Base-by-base conservation (phyloP, 1,140 invertebrate genomes). In the Aphaenogaster rudis region DNA sequence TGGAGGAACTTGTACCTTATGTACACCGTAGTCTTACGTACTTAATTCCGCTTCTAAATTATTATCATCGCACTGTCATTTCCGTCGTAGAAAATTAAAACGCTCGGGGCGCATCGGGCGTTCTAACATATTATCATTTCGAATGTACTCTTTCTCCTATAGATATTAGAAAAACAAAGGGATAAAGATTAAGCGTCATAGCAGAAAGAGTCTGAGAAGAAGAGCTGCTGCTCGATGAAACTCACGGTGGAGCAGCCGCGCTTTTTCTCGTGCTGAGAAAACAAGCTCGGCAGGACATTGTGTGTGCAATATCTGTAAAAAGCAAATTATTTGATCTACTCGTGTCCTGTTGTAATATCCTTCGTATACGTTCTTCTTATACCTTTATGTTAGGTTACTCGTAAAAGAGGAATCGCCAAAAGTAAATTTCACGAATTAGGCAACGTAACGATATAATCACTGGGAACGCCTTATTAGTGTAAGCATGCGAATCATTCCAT, bases 401-500 rank as follows among this genome's bases (percentile, higher is more conserved):
- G 4, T 39, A 50, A 50, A 66, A 50, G 36, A 36, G 6, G 5
- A 57, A 39, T 50, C 59, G 52, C 15, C n/a, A 64, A 84, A 72
- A 36, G 42, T 1, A 81, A 52, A 21, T 74, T n/a, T 74, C n/a
- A 28, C 36, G 36, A 64, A 67, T 67, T 48, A 66, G 17, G 36
- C 28, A 33, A 61, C 39, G 11, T 79, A 79, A 64, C 13, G 3
- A 82, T 50, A 39, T 69, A 57, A 39, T 39, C 17, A 69, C 81
- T 69, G 57, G 50, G 3, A 48, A 64, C 28, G n/a, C 42, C 33
- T 77, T 80, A 57, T 82, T 88, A 81, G 63, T 33, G 52, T 84
- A 87, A 57, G 63, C 63, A 79, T 74, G 54, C 36, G 69, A 82
- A 87, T 86, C 87, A 84, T 88, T 67, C 48, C 57, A 85, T 88